Conservation (phyloP, 2,113 vertebrate species). For the Hippocampus barbouri region DNA sequence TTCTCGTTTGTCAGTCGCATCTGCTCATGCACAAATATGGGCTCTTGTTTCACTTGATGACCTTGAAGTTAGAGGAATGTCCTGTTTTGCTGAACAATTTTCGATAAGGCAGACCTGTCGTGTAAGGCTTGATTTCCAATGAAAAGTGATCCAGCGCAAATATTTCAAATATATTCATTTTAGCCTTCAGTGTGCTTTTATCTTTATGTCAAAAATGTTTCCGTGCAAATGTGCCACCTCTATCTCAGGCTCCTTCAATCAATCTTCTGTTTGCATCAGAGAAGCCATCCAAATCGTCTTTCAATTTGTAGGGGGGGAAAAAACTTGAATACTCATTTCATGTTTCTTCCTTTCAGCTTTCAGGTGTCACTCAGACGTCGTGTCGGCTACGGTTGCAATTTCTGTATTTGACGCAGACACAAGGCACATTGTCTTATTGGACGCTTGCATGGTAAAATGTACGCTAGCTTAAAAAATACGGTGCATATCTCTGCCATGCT, state of each 20-base stretch:
- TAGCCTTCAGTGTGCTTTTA: not conserved
- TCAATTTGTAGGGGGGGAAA: not conserved
- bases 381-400: no score
- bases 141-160: constrained; percentile 16
- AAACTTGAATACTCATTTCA: not conserved
- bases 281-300: not conserved
- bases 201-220: not conserved
- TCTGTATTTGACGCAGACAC: no score
- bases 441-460: no score
- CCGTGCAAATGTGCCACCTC: not conserved
- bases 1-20: constrained; percentile 10
- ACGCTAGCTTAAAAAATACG: no score
- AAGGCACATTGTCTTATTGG: no score
- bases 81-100: constrained; percentile 20
- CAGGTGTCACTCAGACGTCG: not conserved
- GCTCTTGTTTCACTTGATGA: constrained; percentile 7
- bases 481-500: no score
- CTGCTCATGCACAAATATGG: constrained; percentile 10
- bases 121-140: not conserved
- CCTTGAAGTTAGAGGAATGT: constrained; percentile 10
- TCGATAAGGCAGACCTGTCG: not conserved
- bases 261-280: not conserved
- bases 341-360: no score
- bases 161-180: not conserved
- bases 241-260: not conserved